phyloP scores from a whole-genome alignment of 2,888 invertebrate genomes.

The Dolomedes plantarius region DNA sequence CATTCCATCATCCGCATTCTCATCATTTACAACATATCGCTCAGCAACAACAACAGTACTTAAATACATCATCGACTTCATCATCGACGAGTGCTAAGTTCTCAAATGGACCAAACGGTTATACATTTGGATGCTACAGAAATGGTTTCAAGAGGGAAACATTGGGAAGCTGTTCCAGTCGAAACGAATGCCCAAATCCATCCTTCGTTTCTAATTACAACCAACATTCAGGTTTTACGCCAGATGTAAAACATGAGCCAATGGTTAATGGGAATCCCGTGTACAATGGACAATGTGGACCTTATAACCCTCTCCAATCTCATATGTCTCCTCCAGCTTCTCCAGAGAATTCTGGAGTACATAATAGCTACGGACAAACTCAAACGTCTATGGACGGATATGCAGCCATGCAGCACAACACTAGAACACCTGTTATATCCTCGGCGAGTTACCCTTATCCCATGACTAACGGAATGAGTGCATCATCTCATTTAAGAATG shows the following conservation, averaged over 20 bases:
- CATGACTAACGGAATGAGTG: conserved; percentile 30
- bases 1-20: conserved; percentile 47
- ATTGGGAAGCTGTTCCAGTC: conserved; percentile 4
- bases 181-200: conserved; percentile 33
- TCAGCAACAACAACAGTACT: conserved; percentile 45
- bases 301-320: conserved; percentile 58
- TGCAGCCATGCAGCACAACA: neutral
- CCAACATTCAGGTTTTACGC: neutral
- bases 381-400: conserved; percentile 31
- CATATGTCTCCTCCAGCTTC: conserved; percentile 73
- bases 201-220: neutral
- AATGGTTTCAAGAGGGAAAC: conserved; percentile 47
- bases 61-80: neutral
- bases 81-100: conserved; percentile 1
- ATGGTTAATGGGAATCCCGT: conserved; percentile 29
- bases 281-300: conserved; percentile 34
- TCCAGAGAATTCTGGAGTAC: conserved; percentile 60
- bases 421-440: conserved; percentile 17
- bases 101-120: conserved; percentile 5
- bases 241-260: conserved; percentile 33
- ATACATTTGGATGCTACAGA: conserved; percentile 35
- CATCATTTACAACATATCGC: conserved; percentile 50
- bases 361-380: conserved; percentile 35
- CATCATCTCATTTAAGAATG: conserved; percentile 75
- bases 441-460: conserved; percentile 24